These are phyloP conservation scores for Congeria kusceri DNA, from an alignment of 2,888 invertebrate species.

Conservation along the genomic window DNA sequence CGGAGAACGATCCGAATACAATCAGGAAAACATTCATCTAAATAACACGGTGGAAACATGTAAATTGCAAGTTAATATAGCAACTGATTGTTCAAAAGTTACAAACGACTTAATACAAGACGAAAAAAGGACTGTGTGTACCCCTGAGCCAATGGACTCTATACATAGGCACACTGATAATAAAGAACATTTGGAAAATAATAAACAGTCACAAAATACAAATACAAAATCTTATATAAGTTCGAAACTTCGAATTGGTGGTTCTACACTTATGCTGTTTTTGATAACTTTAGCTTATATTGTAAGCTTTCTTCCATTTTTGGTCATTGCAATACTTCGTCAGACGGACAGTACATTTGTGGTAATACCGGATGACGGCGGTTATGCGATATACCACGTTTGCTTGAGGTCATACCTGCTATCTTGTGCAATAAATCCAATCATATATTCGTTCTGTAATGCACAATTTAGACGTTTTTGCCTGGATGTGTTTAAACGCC, in stretches of 20 bases:
- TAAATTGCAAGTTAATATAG: too few species aligned
- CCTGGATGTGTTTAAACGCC: conserved; percentile 21
- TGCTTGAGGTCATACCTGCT: conserved; percentile 71
- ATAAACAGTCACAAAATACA: too few species aligned
- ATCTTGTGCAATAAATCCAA: conserved; percentile 75
- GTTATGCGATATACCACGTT: conserved; percentile 57
- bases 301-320: conserved; percentile 73
- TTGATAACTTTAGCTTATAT: conserved; percentile 70
- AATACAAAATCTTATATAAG: not conserved
- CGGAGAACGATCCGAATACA: too few species aligned
- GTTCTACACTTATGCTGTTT: conserved; percentile 72
- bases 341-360: conserved; percentile 53
- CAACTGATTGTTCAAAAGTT: too few species aligned
- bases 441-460: conserved; percentile 74
- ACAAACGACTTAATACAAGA: too few species aligned
- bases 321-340: conserved; percentile 64
- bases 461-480: conserved; percentile 63
- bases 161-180: too few species aligned
- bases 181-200: too few species aligned
- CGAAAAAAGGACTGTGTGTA: too few species aligned
- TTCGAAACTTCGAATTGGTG: conserved; percentile 45
- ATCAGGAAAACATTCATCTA: too few species aligned
- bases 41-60: too few species aligned
- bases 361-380: conserved; percentile 29
- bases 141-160: too few species aligned